A percentile compares a stretch with the other conserved stretches of the same genome.
These are phyloP conservation scores for Archaeoteleia sp. DNA, from an alignment of 2,888 invertebrate genomes.

Conservation along the genomic window DNA sequence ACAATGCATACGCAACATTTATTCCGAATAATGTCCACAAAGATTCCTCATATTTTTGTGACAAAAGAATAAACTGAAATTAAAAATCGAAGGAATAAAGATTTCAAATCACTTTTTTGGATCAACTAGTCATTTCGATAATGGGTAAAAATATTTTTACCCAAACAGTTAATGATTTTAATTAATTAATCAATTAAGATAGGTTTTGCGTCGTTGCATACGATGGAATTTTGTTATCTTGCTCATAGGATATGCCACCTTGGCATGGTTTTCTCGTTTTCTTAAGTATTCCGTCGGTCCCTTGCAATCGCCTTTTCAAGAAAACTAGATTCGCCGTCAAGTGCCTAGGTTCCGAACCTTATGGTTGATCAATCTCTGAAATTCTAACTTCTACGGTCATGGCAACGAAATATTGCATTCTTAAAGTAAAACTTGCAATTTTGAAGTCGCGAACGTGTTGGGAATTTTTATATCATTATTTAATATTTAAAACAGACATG, in stretches of 20 bases:
- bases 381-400: conserved; percentile 33
- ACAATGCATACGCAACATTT: not conserved
- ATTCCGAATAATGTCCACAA: too few species aligned
- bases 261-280: conserved; percentile 65
- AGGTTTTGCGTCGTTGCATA: conserved; percentile 8
- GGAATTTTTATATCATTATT: too few species aligned
- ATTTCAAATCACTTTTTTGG: too few species aligned
- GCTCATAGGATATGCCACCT: conserved; percentile 61
- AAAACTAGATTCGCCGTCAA: conserved; percentile 59
- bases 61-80: too few species aligned
- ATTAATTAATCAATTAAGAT: too few species aligned
- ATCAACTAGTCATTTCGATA: too few species aligned
- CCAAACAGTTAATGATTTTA: too few species aligned
- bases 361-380: conserved; percentile 48
- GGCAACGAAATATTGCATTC: conserved; percentile 10
- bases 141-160: too few species aligned
- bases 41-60: too few species aligned
- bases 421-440: not conserved
- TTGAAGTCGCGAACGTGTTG: too few species aligned
- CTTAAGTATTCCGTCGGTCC: conserved; percentile 54
- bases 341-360: conserved; percentile 50
- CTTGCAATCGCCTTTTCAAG: conserved; percentile 63
- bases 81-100: too few species aligned
- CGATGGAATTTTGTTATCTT: conserved; percentile 37
- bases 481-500: too few species aligned